Conservation (phyloP, 2,113 vertebrate species). For the Dolichotis patagonum region DNA sequence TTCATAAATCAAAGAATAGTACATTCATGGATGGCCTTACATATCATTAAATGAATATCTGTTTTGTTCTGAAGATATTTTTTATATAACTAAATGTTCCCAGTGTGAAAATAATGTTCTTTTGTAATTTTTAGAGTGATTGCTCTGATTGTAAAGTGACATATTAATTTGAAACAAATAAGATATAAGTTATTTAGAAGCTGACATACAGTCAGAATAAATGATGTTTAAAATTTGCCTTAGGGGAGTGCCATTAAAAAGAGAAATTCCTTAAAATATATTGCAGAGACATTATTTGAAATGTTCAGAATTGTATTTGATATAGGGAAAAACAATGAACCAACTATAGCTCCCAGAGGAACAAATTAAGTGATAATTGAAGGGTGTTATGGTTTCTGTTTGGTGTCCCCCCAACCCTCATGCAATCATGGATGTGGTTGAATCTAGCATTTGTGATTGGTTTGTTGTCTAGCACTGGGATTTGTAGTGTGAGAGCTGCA, state of each 20-base stretch:
- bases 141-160: background rate
- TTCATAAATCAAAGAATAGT: background rate
- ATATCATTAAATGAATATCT: background rate
- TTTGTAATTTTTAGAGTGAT: background rate
- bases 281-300: background rate
- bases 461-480: no score
- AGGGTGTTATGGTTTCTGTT: no score
- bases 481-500: no score
- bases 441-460: no score
- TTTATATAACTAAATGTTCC: background rate
- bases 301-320: background rate
- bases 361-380: background rate
- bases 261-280: conserved; percentile 16
- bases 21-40: background rate
- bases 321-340: background rate
- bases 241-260: background rate
- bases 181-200: background rate
- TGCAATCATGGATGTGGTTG: no score
- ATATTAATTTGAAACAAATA: background rate
- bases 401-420: no score
- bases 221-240: background rate
- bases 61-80: conserved; percentile 4
- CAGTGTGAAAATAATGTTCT: background rate
- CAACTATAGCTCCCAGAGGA: background rate
- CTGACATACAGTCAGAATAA: background rate